phyloP scores from a whole-genome alignment of 92 coral and sea anemone species.

The Virgularia gustaviana region DNA sequence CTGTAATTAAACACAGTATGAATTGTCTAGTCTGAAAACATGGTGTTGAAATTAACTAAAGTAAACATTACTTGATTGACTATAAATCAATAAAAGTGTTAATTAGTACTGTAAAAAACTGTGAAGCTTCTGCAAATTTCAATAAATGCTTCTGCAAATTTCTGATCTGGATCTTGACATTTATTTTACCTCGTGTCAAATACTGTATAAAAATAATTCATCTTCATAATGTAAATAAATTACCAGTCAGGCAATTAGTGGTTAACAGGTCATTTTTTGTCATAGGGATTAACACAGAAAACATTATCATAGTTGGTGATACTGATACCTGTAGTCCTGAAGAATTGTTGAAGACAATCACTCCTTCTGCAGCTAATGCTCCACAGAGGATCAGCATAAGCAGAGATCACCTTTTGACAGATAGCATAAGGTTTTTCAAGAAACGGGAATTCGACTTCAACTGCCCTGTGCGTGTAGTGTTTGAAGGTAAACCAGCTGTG shows the following conservation, averaged over 20 bases:
- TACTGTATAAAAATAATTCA: not conserved
- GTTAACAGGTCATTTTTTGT: not conserved
- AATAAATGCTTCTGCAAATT: too few species aligned
- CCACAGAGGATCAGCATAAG: constrained; percentile 11
- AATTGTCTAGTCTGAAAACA: too few species aligned
- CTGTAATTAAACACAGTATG: too few species aligned
- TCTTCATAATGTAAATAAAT: not conserved
- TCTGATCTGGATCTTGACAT: too few species aligned
- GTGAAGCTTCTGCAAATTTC: too few species aligned
- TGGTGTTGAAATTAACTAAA: too few species aligned
- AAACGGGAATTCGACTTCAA: constrained; percentile 18
- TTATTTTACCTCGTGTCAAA: too few species aligned
- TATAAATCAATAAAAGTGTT: too few species aligned
- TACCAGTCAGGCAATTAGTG: not conserved
- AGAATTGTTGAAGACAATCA: not conserved
- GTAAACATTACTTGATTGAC: too few species aligned
- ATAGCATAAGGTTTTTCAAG: constrained; percentile 20
- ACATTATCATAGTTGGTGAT: not conserved
- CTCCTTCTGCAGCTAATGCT: constrained; percentile 3
- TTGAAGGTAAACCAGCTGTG: constrained; percentile 54
- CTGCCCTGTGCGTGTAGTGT: constrained; percentile 5
- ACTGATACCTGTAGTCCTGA: not conserved
- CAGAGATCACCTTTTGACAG: constrained; percentile 8
- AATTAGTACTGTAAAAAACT: too few species aligned
- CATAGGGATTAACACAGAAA: not conserved